Percentiles rank a stretch among this genome's conserved stretches.
These are phyloP conservation scores for Pemphigus obesinymphae DNA, from an alignment of 1,140 invertebrate genomes.

Conservation along the genomic window DNA sequence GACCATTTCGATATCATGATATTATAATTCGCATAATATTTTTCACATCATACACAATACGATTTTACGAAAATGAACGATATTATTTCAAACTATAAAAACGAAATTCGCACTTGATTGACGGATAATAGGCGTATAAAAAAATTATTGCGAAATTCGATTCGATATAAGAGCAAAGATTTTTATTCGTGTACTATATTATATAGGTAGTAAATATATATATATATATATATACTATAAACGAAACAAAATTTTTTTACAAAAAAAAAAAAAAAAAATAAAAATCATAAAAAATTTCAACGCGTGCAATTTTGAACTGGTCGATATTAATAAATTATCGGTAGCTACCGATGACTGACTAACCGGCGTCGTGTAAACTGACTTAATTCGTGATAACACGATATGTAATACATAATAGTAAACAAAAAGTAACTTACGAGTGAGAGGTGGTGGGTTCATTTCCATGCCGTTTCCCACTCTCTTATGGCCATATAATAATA, in stretches of 20 bases:
- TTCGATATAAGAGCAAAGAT: too few species aligned
- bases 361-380: slow-evolving; percentile 37
- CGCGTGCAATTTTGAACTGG: not conserved
- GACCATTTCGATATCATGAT: not conserved
- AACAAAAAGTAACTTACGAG: slow-evolving; percentile 14
- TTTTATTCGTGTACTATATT: too few species aligned
- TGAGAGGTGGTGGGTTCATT: slow-evolving; percentile 31
- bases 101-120: too few species aligned
- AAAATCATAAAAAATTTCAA: not conserved
- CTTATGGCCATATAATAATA: not conserved
- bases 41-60: not conserved
- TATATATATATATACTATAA: not conserved
- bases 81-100: too few species aligned
- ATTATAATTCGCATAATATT: not conserved
- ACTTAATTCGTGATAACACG: slow-evolving; percentile 36
- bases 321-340: not conserved
- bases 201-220: not conserved
- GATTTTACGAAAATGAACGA: not conserved
- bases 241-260: not conserved
- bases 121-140: too few species aligned
- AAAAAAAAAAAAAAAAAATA: too few species aligned
- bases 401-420: slow-evolving; percentile 33
- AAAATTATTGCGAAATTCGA: too few species aligned
- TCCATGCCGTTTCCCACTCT: slow-evolving; percentile 28
- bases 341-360: slow-evolving; percentile 19